Conservation (phyloP, 92 coral and sea anemone species). For the Zoanthus solanderi region DNA sequence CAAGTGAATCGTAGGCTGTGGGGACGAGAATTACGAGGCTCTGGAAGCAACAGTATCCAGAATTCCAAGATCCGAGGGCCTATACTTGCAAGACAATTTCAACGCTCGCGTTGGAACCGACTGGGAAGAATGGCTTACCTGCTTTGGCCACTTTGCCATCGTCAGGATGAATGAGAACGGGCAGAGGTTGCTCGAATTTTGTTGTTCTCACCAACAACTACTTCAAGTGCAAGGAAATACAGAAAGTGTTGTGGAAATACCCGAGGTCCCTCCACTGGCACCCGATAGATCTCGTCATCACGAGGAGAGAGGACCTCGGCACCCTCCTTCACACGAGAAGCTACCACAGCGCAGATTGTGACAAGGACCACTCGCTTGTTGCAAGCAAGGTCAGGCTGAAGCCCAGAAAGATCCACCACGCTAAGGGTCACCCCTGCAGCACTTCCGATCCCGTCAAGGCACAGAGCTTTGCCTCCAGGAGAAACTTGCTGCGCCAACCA, state of each 20-base stretch:
- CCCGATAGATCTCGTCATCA: not conserved
- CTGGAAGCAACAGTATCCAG: not conserved
- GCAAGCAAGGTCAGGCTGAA: not conserved
- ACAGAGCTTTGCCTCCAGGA: too few relatives aligned
- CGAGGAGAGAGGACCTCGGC: not conserved
- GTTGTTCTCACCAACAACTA: too few relatives aligned
- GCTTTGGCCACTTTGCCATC: not conserved
- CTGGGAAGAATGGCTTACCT: not conserved
- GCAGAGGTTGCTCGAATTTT: too few relatives aligned
- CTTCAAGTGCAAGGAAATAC: not conserved
- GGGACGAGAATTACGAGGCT: not conserved
- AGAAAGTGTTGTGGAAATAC: not conserved
- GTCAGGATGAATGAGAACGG: conserved; percentile 4
- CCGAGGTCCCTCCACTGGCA: not conserved
- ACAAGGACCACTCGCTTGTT: not conserved
- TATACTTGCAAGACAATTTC: conserved; percentile 13
- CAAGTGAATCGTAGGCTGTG: too few relatives aligned
- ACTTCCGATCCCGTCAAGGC: not conserved
- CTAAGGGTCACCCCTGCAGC: not conserved
- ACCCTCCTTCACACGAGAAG: not conserved
- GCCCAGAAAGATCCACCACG: not conserved
- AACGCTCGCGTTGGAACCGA: conserved; percentile 8
- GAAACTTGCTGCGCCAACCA: too few relatives aligned
- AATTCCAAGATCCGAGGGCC: conserved; percentile 5
- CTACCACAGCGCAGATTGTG: not conserved